Evolutionary conservation across 92 coral and sea anemone genomes (phyloP), one percentile per base, ranked within the genome.

Genomic region (Umimayanthus kanabou): DNA sequence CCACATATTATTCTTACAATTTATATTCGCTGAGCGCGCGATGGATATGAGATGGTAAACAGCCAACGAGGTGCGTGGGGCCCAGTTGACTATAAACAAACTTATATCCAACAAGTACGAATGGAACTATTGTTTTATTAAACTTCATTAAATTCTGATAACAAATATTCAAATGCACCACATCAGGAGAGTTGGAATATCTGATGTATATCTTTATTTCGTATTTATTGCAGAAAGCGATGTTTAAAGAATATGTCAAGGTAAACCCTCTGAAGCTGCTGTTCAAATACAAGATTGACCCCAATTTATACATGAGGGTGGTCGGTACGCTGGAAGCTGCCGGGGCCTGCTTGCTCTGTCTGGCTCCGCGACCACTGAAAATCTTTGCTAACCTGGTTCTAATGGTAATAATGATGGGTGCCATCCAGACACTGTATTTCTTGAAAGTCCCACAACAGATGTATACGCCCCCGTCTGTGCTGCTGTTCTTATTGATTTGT

Each of bases 261-360:
- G 95, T 89, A 1, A 91, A 92, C 82, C 98, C 98, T 23, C 57
- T 91, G 42, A 91, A 82, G 81, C 81, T 91, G 57, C 71, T 88
- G 88, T 91, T 94, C 87, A 91, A 87, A 67, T 93, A 92, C 39
- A 70, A 85, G 61, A 91, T 93, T 28, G 90, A 89, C 20, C 92
- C 93, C 33, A 77, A 84, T 4, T 57, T 82, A 0, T 87, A 92
- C 81, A 88, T 94, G 90, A 82, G 80, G 5, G 87, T 91, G 9
- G 89, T 93, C 33, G 98, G 98, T 39, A 85, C 82, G 76, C 30
- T 91, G 28, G 98, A 93, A 81, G 87, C 90, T 30, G 80, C 77
- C 20, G 77, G 98, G 89, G 98, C 88, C 6, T 77, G 86, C 11
- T 79, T 94, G 47, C 90, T 94, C 43, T 72, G 91, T 79, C 53